These are phyloP conservation scores for Macaria notata DNA, from an alignment of 2,888 invertebrate genomes.

Conservation along the genomic window DNA sequence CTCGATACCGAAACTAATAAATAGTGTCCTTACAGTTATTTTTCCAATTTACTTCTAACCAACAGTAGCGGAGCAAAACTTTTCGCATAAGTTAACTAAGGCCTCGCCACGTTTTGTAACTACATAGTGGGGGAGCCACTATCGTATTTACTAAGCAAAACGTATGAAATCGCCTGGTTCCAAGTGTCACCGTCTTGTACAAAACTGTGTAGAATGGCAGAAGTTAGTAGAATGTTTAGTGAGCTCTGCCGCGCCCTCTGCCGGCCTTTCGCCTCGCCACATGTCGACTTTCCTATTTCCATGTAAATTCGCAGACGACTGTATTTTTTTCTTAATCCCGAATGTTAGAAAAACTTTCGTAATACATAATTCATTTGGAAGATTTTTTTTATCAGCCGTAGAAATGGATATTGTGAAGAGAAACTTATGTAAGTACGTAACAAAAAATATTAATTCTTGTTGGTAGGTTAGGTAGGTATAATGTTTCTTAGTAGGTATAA, in stretches of 20 bases:
- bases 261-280: conserved; percentile 43
- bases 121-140: no score
- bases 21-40: conserved; percentile 45
- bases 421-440: no score
- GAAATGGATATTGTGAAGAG: conserved; percentile 1
- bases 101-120: no score
- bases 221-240: conserved; percentile 33
- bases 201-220: neutral
- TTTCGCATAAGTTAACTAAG: no score
- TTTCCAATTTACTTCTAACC: conserved; percentile 51
- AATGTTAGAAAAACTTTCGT: conserved; percentile 47
- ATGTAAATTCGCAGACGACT: conserved; percentile 59
- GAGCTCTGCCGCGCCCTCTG: conserved; percentile 24
- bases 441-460: no score
- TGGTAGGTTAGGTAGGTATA: no score
- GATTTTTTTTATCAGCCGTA: conserved; percentile 43
- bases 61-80: conserved; percentile 27
- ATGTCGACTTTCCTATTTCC: conserved; percentile 60
- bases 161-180: no score
- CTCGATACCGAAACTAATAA: conserved; percentile 32
- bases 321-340: conserved; percentile 48
- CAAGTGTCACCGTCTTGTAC: no score
- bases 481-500: no score
- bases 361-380: conserved; percentile 52
- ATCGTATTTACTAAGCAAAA: no score